Percentiles rank a stretch among this genome's conserved stretches.
Evolutionary conservation across 2,888 invertebrate genomes (phyloP).

Genomic region (Sinotaia quadrata): DNA sequence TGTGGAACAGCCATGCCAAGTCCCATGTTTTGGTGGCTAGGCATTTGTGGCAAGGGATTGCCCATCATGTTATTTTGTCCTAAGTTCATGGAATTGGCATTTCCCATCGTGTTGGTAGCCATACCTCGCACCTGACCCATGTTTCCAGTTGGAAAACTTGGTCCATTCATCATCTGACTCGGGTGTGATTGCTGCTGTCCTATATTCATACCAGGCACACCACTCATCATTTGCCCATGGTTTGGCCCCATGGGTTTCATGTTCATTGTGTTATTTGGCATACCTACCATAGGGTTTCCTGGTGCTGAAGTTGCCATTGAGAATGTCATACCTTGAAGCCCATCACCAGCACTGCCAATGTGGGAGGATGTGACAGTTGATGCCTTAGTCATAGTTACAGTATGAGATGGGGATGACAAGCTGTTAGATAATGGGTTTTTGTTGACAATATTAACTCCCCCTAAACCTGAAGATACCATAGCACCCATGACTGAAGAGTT

Average conservation of each 20-base stretch:
- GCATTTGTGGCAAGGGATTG: slow-evolving; percentile 53
- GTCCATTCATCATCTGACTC: slow-evolving; percentile 69
- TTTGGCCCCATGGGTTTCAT: slow-evolving; percentile 39
- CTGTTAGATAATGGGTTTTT: slow-evolving; percentile 64
- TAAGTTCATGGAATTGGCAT: slow-evolving; percentile 44
- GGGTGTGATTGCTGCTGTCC: slow-evolving; percentile 41
- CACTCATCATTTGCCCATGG: slow-evolving; percentile 43
- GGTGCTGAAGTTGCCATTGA: slow-evolving; percentile 31
- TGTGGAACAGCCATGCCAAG: slow-evolving; percentile 51
- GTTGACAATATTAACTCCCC: slow-evolving; percentile 51
- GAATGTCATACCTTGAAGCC: slow-evolving; percentile 29
- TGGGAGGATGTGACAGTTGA: slow-evolving; percentile 38
- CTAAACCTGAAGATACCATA: slow-evolving; percentile 40
- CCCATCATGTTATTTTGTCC: slow-evolving; percentile 39
- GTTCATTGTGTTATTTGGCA: slow-evolving; percentile 32
- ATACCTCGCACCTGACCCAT: slow-evolving; percentile 42
- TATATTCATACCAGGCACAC: slow-evolving; percentile 39
- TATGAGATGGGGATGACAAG: slow-evolving; percentile 63
- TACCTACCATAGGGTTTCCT: slow-evolving; percentile 27
- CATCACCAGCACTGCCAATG: slow-evolving; percentile 23
- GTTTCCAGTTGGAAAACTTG: slow-evolving; percentile 57
- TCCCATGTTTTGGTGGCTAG: slow-evolving; percentile 51
- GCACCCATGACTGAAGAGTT: slow-evolving; percentile 30
- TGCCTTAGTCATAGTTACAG: slow-evolving; percentile 38
- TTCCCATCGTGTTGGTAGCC: slow-evolving; percentile 42